Conservation (phyloP, 2,797 vertebrate species). For the Caiman crocodilus region DNA sequence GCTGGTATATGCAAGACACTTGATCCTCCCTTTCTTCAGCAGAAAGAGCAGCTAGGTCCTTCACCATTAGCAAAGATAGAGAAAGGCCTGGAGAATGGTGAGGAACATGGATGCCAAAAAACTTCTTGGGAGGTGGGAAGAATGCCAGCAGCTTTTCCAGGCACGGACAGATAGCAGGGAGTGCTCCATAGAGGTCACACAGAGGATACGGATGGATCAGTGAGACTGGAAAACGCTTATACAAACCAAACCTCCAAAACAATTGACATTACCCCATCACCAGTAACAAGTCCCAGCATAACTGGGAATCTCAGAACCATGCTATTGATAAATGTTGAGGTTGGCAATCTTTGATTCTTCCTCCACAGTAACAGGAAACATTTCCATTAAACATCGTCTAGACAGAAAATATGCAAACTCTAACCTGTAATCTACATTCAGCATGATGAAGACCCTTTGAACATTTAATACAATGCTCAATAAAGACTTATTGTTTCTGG, state of each 20-base stretch:
- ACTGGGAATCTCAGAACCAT: background rate
- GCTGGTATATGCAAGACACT: background rate
- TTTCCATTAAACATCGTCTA: background rate
- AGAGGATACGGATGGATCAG: conserved; percentile 27
- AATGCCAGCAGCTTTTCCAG: background rate
- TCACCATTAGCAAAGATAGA: fast-evolving
- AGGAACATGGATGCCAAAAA: background rate
- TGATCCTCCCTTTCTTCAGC: background rate
- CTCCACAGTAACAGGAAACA: background rate
- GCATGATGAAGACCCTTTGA: background rate
- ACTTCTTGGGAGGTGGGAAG: background rate
- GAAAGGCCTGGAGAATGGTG: background rate
- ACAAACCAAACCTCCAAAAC: conserved; percentile 39
- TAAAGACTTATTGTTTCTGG: background rate
- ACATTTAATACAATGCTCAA: background rate
- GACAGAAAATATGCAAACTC: background rate
- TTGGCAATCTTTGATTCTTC: background rate
- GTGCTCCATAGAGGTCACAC: background rate
- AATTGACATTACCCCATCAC: conserved; percentile 43
- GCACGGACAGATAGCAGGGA: background rate
- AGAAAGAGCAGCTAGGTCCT: background rate
- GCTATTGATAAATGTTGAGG: background rate
- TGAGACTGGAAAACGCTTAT: background rate
- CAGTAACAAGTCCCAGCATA: conserved; percentile 42
- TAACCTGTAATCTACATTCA: background rate